phyloP scores from a whole-genome alignment of 2,888 invertebrate genomes.

The Alcis repandata region DNA sequence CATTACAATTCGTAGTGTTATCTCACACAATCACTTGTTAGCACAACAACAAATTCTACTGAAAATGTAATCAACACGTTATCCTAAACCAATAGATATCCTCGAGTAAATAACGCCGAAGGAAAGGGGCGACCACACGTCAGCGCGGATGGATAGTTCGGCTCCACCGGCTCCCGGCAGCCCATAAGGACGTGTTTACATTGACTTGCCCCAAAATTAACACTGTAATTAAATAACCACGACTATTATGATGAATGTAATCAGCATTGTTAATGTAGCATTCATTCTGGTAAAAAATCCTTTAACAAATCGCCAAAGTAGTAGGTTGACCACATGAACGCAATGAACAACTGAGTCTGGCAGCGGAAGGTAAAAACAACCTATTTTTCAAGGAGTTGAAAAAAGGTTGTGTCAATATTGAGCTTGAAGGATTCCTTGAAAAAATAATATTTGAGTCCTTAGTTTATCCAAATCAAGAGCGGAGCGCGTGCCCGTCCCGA shows the following conservation, averaged over 20 bases:
- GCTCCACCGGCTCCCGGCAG: constrained; percentile 2
- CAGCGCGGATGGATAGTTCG: constrained; percentile 34
- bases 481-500: constrained; percentile 41
- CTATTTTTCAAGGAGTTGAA: neutral
- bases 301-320: neutral
- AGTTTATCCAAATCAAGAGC: constrained; percentile 48
- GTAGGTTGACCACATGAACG: neutral
- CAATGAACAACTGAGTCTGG: neutral
- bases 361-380: constrained; percentile 1
- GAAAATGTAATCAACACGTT: constrained; percentile 44
- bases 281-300: neutral
- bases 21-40: constrained; percentile 35
- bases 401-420: constrained; percentile 19
- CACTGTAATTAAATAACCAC: neutral
- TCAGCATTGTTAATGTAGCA: too few species aligned
- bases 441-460: constrained; percentile 33
- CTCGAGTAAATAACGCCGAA: constrained; percentile 39
- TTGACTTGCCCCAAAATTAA: constrained; percentile 7
- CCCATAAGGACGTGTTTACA: constrained; percentile 22
- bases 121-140: constrained; percentile 41
- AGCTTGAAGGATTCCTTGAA: constrained; percentile 18
- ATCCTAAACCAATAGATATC: constrained; percentile 49
- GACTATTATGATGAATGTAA: too few species aligned
- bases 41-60: constrained; percentile 37
- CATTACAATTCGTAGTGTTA: constrained; percentile 28